These are phyloP conservation scores for Zophobas morio DNA, from an alignment of 1,140 invertebrate genomes.

Conservation along the genomic window DNA sequence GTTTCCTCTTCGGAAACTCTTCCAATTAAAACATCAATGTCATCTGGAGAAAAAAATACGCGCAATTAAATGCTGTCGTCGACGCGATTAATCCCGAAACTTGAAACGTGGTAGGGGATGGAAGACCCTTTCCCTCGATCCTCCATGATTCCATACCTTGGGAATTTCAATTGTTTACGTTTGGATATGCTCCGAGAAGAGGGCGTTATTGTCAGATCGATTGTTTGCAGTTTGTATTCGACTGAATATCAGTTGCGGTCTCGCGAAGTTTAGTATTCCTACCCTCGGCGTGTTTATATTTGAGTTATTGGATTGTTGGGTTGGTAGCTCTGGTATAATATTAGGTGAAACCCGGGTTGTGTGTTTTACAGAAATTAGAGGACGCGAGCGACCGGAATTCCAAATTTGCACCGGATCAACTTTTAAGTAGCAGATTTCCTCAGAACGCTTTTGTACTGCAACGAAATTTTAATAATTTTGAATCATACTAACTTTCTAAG, in stretches of 20 bases:
- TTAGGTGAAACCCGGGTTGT: slow-evolving; percentile 14
- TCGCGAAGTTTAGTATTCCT: slow-evolving; percentile 31
- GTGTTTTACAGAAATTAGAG: slow-evolving; percentile 23
- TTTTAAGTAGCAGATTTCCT: too few relatives aligned
- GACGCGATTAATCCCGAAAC: slow-evolving; percentile 2
- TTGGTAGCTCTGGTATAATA: background rate
- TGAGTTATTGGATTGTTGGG: slow-evolving; percentile 40
- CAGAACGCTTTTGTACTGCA: too few relatives aligned
- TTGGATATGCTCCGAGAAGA: slow-evolving; percentile 29
- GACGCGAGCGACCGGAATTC: background rate
- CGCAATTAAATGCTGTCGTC: slow-evolving; percentile 1
- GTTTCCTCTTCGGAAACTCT: background rate
- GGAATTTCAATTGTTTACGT: slow-evolving; percentile 40
- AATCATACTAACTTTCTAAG: too few relatives aligned
- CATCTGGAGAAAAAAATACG: background rate
- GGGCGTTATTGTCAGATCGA: slow-evolving; percentile 39
- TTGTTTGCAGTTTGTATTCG: slow-evolving; percentile 40
- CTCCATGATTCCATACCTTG: slow-evolving; percentile 25
- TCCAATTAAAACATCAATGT: slow-evolving; percentile 29
- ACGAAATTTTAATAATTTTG: too few relatives aligned
- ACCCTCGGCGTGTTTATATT: slow-evolving; percentile 36
- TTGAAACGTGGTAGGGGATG: background rate
- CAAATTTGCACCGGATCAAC: background rate
- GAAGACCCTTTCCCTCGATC: background rate
- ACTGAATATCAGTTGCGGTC: slow-evolving; percentile 31